Evolutionary conservation across 1,140 invertebrate genomes (phyloP).

Genomic region (Bursaphelenchus mucronatus): DNA sequence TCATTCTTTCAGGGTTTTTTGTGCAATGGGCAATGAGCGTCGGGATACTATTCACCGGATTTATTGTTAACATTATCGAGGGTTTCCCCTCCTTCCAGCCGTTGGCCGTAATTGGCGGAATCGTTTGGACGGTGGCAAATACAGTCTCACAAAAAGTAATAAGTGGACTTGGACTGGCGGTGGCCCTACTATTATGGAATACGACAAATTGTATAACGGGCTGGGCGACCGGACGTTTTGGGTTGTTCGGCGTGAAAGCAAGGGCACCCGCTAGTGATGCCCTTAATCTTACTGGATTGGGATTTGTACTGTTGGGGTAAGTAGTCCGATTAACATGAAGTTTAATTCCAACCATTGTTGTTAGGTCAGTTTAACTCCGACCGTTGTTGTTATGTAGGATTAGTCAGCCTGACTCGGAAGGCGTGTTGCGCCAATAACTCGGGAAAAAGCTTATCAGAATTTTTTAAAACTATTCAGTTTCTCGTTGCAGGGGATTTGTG

Average conservation of each 20-base stretch:
- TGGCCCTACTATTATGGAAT: constrained; percentile 22
- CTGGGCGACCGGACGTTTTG: constrained; percentile 64
- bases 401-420: constrained; percentile 43
- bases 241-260: constrained; percentile 60
- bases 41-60: constrained; percentile 37
- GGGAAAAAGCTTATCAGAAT: constrained; percentile 5
- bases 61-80: constrained; percentile 30
- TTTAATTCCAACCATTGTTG: constrained; percentile 5
- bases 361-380: too few relatives aligned
- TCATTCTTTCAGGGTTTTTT: constrained; percentile 50
- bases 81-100: constrained; percentile 44
- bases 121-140: constrained; percentile 44
- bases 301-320: constrained; percentile 60
- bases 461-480: constrained; percentile 7
- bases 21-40: constrained; percentile 49
- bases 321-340: constrained; percentile 13
- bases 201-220: constrained; percentile 42
- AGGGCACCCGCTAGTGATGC: constrained; percentile 46
- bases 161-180: constrained; percentile 16
- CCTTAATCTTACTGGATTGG: constrained; percentile 62
- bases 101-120: constrained; percentile 47
- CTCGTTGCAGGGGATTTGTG: too few relatives aligned
- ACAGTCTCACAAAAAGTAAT: constrained; percentile 5
- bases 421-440: constrained; percentile 23
- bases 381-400: constrained; percentile 31